These are phyloP conservation scores for Buceros bicornis DNA, from an alignment of 2,797 vertebrate species.

Conservation along the genomic window DNA sequence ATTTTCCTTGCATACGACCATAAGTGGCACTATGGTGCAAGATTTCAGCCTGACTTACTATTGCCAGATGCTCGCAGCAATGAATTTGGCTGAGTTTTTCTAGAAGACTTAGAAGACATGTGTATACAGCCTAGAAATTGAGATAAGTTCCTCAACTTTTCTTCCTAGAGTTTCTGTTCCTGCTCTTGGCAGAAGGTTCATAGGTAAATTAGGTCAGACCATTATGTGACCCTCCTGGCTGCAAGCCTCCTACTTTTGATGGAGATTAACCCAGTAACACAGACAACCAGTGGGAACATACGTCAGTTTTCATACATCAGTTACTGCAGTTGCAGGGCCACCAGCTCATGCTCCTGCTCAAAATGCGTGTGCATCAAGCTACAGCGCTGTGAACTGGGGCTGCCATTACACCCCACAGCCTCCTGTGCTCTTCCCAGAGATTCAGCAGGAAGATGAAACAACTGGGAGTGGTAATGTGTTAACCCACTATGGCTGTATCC, in stretches of 20 bases:
- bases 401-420: neutral
- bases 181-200: neutral
- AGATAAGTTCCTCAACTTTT: neutral
- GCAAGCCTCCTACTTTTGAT: neutral
- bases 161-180: neutral
- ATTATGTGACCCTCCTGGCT: neutral
- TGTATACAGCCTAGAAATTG: neutral
- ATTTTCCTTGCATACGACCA: neutral
- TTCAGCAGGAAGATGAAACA: neutral
- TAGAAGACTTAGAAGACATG: neutral
- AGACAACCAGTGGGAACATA: neutral
- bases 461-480: neutral
- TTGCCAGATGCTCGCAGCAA: rapidly evolving
- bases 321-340: neutral
- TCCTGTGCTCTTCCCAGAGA: neutral
- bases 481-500: neutral
- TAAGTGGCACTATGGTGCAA: neutral
- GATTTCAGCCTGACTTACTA: neutral
- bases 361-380: neutral
- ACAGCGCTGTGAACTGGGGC: neutral
- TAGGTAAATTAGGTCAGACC: neutral
- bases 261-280: neutral
- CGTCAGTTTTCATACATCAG: neutral
- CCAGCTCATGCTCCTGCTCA: neutral
- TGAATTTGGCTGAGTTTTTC: neutral